Evolutionary conservation across 2,113 vertebrate genomes (phyloP), one percentile per base, ranked within the genome.

Genomic region (Taurulus bubalis): DNA sequence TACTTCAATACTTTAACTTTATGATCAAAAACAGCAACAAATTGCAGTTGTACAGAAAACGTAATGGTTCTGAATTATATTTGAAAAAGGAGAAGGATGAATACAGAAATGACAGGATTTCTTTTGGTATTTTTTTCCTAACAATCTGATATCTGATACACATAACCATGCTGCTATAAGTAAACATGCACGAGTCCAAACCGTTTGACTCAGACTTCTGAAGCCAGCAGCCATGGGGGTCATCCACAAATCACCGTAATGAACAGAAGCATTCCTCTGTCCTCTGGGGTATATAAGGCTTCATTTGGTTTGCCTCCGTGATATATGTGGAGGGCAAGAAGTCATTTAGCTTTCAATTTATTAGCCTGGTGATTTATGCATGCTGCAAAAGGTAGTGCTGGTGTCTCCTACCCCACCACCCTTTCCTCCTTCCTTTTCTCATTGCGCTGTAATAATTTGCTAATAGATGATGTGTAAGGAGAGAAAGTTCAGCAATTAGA

Each of bases 361-460:
- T 95, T 91, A 96, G 95, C 92, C 92, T 89, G 91, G 91, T 96
- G 96, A 97, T 97, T 98, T 97, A 98, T 97, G 94, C 89, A 90
- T 84, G 90, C 92, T 95, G 96, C 95, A 95, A 66, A 96, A 96
- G 96, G 95, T 87, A 94, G 93, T 86, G 91, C 86, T 94, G 95
- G 93, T 94, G 94, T 96, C 94, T 94, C 92, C 84, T 85, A 92
- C 85, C 88, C 42, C 42, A 51, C 78, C 91, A 90, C 87, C 90
- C 85, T 30, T 89, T 60, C 16, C 56, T 64, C 93, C 92, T 89
- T 89, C 86, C 77, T 82, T 84, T 63, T 74, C 67, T 77, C 47
- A 67, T 60, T 93, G 91, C 84, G 83, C 87, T 92, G 89, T 95
- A 93, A 96, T 96, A 95, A 95, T 95, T 63, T 6, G 80, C 93